Evolutionary conservation across 2,797 vertebrate genomes (phyloP).

Genomic region (Avahi laniger): DNA sequence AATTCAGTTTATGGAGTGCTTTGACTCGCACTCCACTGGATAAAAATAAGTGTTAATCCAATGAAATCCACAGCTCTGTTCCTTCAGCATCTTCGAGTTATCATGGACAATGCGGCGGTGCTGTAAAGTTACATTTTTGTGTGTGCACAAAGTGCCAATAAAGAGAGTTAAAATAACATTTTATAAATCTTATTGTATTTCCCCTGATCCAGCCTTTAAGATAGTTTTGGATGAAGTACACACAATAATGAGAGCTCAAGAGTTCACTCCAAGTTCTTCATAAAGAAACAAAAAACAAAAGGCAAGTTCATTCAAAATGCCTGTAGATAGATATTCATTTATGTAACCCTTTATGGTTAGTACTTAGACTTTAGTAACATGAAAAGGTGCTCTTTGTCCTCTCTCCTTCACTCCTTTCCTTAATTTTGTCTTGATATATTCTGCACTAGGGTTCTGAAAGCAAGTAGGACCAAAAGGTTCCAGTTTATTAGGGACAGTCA

Average conservation of each 20-base stretch:
- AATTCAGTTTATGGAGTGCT: conserved; percentile 21
- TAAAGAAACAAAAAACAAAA: conserved; percentile 72
- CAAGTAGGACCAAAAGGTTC: not conserved
- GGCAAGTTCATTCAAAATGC: conserved; percentile 18
- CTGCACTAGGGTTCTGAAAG: not conserved
- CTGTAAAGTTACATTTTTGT: not conserved
- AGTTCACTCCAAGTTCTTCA: conserved; percentile 46
- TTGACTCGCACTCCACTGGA: conserved; percentile 39
- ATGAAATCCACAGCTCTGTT: conserved; percentile 35
- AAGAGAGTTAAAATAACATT: conserved; percentile 16
- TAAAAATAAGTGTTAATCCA: conserved; percentile 53
- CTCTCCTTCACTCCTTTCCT: not conserved
- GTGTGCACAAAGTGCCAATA: not conserved
- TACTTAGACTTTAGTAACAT: not conserved
- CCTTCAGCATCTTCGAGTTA: not conserved
- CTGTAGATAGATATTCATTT: conserved; percentile 31
- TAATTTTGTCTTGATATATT: not conserved
- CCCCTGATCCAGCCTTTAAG: conserved; percentile 36
- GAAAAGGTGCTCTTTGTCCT: not conserved
- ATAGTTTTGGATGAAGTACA: conserved; percentile 45
- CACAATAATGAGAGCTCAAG: not conserved
- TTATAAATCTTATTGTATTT: not conserved
- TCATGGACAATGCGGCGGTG: not conserved
- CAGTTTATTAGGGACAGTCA: not conserved
- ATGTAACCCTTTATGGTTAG: not conserved